Evolutionary conservation across 2,797 vertebrate species (phyloP), one percentile per base, ranked within the genome.

Genomic region (Holocentrus rufus): DNA sequence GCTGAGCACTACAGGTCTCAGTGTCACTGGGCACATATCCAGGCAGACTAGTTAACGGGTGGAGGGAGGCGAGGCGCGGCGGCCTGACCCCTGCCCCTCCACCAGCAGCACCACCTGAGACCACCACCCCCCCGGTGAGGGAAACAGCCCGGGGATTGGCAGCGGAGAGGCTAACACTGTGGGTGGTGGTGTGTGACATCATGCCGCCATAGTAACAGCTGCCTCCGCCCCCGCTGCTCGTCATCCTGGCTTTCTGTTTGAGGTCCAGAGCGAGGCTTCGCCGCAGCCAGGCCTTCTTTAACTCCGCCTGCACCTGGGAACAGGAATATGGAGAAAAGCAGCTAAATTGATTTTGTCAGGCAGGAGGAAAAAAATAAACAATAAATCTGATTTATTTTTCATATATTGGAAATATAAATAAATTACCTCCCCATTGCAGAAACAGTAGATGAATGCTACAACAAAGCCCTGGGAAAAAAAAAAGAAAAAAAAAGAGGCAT

Each of bases 361-460:
- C 42, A 5, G 15, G n/a, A n/a, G n/a, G n/a, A n/a, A n/a, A n/a
- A n/a, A n/a, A n/a, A n/a, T n/a, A n/a, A n/a, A n/a, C n/a, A 44
- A 44, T 44, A 4, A 44, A 17, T 39, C 36, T 8, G 36, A 39
- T 44, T 44, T n/a, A n/a, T 44, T 0, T 39, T 1, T 15, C 7
- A 49, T 46, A 20, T 23, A 62, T 36, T 1, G 0, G 18, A 63
- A 22, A 30, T 46, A n/a, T 7, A 8, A 18, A 3, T 52, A 59
- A 25, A 8, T 88, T 92, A 96, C 95, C 95, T 96, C 95, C 9
- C 95, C 95, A 20, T 96, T 96, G 88, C 93, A 96, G 93, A 96
- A 95, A 85, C 95, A 95, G 90, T 95, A 96, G 89, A 96, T 95
- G 65, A 94, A 94, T 0, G 95, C 95, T 76, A 96, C 95, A 85